Evolutionary conservation across 2,797 vertebrate species (phyloP), one percentile per base, ranked within the genome.

Genomic region (Parauchenoglanis punctatus): DNA sequence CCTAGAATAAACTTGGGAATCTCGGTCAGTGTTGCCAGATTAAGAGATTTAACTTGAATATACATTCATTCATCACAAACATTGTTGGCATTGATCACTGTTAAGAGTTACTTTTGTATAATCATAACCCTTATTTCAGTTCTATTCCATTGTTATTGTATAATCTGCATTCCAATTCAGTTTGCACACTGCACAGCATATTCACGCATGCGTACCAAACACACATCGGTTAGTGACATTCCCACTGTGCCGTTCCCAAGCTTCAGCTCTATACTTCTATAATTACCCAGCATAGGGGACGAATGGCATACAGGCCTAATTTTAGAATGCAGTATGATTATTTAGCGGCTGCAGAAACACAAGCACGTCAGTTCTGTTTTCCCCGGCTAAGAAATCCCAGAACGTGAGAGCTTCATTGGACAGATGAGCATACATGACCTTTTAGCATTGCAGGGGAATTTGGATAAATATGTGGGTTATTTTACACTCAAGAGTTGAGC

Each of bases 311-410:
- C 58, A 59, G 72, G 73, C 31, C 65, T 89, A 87, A 90, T 87
- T 89, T 91, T 91, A 87, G 88, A 54, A 25, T 28, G 46, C 40
- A 59, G 52, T 75, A 83, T 76, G 86, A 89, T 86, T 85, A 82
- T 84, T 85, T 81, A 87, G 87, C 88, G 88, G 88, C 88, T 89
- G 83, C 81, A 77, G 77, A 83, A 63, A 87, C 82, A 83, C n/a
- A 65, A 63, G 73, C 80, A 54, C 25, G 52, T 68, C 63, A 49
- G 35, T 59, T 80, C 54, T 20, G 17, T 75, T 80, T 85, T 76
- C 75, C 35, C 31, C 68, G 52, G 35, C 46, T 75, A 67, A 83
- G 49, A 54, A 70, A 23, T 31, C 59, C 11, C 63, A 67, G 17
- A 68, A 85, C 61, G 44, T 76, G 63, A 72, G 52, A 46, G 54